Conservation (phyloP, 2,113 vertebrate species). For the rabbit (Oryctolagus cuniculus) region mOryCun1.1 NC_091442.1:112428001-112428500, state of each 20-base stretch:
- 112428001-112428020: not conserved
- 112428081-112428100: not conserved
- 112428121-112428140: not conserved
- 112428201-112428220: not conserved
- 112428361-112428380: conserved; percentile 72
- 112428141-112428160: not conserved
- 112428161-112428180: not conserved
- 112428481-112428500: not conserved
- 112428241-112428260: not conserved
- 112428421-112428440: not conserved
- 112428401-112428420: not conserved
- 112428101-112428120: not conserved
- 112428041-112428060: not conserved
- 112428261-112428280: conserved; percentile 49
- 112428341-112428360: conserved; percentile 71
- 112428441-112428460: conserved; percentile 2
- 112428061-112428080: not conserved
- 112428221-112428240: not conserved
- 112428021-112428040: not conserved
- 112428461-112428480: not conserved
- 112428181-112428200: not conserved
- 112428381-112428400: conserved; percentile 52
- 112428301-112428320: conserved; percentile 24
- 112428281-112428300: conserved; percentile 48
- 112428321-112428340: conserved; percentile 73